Evolutionary conservation across 1,140 invertebrate species (phyloP), one percentile per base, ranked within the genome.

Genomic region (Amphibalanus amphitrite): DNA sequence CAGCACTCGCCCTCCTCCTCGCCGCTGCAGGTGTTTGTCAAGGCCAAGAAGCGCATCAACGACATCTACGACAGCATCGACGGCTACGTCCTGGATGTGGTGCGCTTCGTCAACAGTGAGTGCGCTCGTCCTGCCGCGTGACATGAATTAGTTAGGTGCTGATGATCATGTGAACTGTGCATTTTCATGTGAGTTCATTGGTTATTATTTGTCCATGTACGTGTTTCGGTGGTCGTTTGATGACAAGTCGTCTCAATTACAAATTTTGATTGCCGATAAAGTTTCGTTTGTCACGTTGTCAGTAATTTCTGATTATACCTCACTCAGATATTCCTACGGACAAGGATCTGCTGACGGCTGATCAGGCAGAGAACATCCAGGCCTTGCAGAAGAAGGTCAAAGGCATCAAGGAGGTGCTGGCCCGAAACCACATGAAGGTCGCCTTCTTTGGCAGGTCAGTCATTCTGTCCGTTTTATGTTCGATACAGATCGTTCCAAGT

Each of bases 351-450:
- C 83, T 91, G 28, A 83, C 83, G 28, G 76, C 80, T 71, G 83
- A 85, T 33, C 87, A 90, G 79, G 81, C 84, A 17, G 78, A 83
- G 71, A 82, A 83, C 47, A 85, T 95, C 29, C 83, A 86, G 74
- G 84, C 83, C 40, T 93, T 90, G 82, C 86, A 88, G 29, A 84
- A 85, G 28, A 98, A 97, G 83, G 92, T 99, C 28, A 86, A 86
- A 74, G 93, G 90, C 28, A 99, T 99, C 75, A 86, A 89, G 75
- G 94, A 98, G 83, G 95, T 98, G 28, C 85, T 99, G 69, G 85
- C 88, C 73, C 84, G 97, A 73, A 94, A 99, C 87, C 94, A 98
- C 82, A 99, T 99, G 97, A 99, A 99, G 86, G 96, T 98, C 94
- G 28, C 65, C 26, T 65, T 69, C 25, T 92, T 92, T 79, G 90